These are phyloP conservation scores for Phrynocephalus forsythii DNA, from an alignment of 2,797 vertebrate genomes.

Conservation along the genomic window DNA sequence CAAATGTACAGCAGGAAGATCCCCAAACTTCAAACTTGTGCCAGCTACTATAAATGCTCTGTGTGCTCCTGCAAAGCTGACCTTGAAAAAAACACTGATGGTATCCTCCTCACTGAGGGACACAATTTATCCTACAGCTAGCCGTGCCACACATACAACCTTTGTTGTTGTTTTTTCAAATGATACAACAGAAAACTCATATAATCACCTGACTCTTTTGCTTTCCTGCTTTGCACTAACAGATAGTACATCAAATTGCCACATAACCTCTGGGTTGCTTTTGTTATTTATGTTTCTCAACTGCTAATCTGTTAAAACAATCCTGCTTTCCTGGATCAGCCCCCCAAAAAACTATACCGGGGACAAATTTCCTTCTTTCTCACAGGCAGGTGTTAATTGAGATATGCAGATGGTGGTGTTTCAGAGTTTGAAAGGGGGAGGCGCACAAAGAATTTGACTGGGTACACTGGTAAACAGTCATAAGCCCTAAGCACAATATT, in stretches of 20 bases:
- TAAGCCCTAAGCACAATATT: slow-evolving; percentile 91
- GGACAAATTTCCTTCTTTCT: slow-evolving; percentile 59
- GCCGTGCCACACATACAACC: too few relatives aligned
- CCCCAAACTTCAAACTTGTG: too few relatives aligned
- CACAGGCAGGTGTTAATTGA: slow-evolving; percentile 69
- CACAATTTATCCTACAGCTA: too few relatives aligned
- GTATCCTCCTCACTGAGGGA: too few relatives aligned
- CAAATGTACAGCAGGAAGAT: too few relatives aligned
- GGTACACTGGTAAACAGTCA: slow-evolving; percentile 79
- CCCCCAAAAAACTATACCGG: slow-evolving; percentile 30
- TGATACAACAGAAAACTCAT: background rate
- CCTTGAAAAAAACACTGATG: too few relatives aligned
- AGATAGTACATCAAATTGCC: slow-evolving; percentile 48
- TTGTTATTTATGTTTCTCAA: slow-evolving; percentile 38
- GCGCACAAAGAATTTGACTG: slow-evolving; percentile 70
- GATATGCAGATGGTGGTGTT: slow-evolving; percentile 47
- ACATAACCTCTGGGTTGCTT: slow-evolving; percentile 15
- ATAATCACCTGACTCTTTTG: background rate
- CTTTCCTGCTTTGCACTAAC: background rate
- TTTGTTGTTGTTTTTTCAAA: background rate
- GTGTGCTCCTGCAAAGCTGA: too few relatives aligned
- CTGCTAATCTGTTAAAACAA: slow-evolving; percentile 52
- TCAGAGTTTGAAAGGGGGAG: slow-evolving; percentile 65
- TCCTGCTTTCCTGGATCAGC: slow-evolving; percentile 46
- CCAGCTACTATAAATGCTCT: too few relatives aligned